Evolutionary conservation across 2,888 invertebrate species (phyloP).

Genomic region (Hypena proboscidalis): DNA sequence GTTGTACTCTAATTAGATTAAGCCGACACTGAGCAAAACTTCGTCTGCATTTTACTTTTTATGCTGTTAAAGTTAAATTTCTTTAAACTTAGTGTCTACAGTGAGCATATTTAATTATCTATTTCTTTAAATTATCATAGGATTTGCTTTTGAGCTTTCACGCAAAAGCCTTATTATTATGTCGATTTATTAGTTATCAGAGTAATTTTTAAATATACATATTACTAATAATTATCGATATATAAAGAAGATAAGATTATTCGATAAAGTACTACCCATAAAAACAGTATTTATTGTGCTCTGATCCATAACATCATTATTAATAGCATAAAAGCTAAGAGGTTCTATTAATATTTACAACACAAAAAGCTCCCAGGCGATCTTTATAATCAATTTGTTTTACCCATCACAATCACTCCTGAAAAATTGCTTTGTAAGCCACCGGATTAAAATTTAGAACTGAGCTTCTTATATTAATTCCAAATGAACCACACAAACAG

Average conservation of each 20-base stretch:
- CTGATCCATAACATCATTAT: conserved; percentile 8
- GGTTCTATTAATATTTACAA: neutral
- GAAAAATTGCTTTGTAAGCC: too few relatives aligned
- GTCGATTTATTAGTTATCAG: neutral
- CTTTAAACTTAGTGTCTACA: conserved; percentile 27
- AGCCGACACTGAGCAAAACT: conserved; percentile 49
- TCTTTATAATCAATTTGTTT: too few relatives aligned
- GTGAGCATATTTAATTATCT: neutral
- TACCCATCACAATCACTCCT: too few relatives aligned
- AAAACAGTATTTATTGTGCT: too few relatives aligned
- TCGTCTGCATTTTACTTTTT: conserved; percentile 46
- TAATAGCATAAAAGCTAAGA: conserved; percentile 1
- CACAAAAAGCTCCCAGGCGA: neutral
- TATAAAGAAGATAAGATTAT: too few relatives aligned
- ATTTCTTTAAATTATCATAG: too few relatives aligned
- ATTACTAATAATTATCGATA: too few relatives aligned
- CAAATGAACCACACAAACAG: neutral
- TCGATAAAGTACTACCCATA: too few relatives aligned
- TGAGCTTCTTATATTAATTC: neutral
- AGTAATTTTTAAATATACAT: neutral
- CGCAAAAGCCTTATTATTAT: too few relatives aligned
- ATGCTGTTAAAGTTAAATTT: conserved; percentile 26
- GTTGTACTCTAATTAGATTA: conserved; percentile 69
- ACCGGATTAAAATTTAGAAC: too few relatives aligned
- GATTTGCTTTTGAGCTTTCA: too few relatives aligned